A percentile compares a stretch with the other conserved stretches of the same genome.
These are phyloP conservation scores for Syngnathus rostellatus DNA, from an alignment of 2,797 vertebrate species.

Conservation along the genomic window DNA sequence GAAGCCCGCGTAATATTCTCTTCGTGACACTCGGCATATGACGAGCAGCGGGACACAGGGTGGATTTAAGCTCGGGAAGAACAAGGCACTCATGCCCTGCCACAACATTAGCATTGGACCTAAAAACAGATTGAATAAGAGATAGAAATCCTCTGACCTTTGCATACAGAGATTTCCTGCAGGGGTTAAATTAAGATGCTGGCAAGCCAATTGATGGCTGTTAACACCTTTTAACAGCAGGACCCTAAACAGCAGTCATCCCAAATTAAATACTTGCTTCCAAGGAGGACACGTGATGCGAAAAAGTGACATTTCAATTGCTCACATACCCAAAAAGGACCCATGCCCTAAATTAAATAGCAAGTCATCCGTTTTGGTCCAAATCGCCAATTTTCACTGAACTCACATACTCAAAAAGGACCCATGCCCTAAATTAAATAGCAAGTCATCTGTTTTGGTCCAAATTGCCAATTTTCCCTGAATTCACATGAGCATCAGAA, in stretches of 20 bases:
- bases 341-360: too few species aligned
- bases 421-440: too few species aligned
- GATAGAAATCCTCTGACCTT: background rate
- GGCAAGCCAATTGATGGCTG: background rate
- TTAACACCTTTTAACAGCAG: background rate
- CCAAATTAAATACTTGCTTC: background rate
- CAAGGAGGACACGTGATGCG: too few species aligned
- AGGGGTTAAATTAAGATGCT: background rate
- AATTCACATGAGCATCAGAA: too few species aligned
- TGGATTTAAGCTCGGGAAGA: slow-evolving; percentile 1
- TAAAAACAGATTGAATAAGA: background rate
- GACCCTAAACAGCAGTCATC: background rate
- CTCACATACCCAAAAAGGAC: too few species aligned
- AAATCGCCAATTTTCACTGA: too few species aligned
- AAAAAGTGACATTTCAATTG: background rate
- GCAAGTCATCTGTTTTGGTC: too few species aligned
- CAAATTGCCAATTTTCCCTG: too few species aligned
- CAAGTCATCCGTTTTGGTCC: too few species aligned
- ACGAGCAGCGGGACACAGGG: slow-evolving; percentile 30
- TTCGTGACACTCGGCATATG: slow-evolving; percentile 40
- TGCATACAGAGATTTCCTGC: background rate
- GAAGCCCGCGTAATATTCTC: slow-evolving; percentile 16
- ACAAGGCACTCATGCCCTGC: background rate
- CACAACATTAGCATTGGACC: background rate
- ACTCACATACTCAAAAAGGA: too few species aligned